A percentile compares a stretch with the other conserved stretches of the same genome.
Evolutionary conservation across 2,113 vertebrate species (phyloP).

Genomic region (Ivindomyrus marchei): DNA sequence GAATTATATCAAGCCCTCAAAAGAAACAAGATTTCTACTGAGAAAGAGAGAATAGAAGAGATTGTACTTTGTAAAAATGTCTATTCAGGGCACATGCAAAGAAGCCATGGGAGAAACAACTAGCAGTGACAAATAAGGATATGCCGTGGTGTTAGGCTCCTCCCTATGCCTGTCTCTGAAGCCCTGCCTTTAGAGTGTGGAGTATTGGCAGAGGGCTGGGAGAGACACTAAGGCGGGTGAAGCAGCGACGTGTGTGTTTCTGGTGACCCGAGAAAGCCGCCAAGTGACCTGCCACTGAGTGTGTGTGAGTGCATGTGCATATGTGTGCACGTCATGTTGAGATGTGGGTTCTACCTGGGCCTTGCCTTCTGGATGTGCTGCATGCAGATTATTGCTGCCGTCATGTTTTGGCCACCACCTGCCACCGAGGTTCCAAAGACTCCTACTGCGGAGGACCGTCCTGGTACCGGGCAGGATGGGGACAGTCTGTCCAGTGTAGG

Average conservation of each 20-base stretch:
- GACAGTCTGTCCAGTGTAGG: conserved; percentile 52
- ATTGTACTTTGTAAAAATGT: not conserved
- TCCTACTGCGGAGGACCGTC: conserved; percentile 35
- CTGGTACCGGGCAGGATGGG: conserved; percentile 27
- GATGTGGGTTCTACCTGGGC: conserved; percentile 10
- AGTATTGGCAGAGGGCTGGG: not conserved
- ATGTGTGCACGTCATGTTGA: conserved; percentile 17
- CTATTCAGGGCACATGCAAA: not conserved
- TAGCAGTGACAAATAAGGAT: not conserved
- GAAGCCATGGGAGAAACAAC: not conserved
- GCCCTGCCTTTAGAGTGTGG: not conserved
- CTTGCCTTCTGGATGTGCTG: conserved; percentile 40
- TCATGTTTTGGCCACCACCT: not conserved
- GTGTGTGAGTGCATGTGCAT: conserved; percentile 18
- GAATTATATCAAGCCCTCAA: not conserved
- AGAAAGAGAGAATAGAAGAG: not conserved
- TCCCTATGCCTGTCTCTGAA: not conserved
- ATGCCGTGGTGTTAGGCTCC: not conserved
- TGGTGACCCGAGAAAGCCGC: not conserved
- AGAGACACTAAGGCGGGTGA: not conserved
- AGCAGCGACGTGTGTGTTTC: not conserved
- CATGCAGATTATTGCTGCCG: conserved; percentile 33
- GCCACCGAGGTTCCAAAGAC: not conserved
- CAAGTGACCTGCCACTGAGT: not conserved
- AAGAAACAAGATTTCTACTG: not conserved